Evolutionary conservation across 2,888 invertebrate genomes (phyloP).

Genomic region (Stramonita haemastoma): DNA sequence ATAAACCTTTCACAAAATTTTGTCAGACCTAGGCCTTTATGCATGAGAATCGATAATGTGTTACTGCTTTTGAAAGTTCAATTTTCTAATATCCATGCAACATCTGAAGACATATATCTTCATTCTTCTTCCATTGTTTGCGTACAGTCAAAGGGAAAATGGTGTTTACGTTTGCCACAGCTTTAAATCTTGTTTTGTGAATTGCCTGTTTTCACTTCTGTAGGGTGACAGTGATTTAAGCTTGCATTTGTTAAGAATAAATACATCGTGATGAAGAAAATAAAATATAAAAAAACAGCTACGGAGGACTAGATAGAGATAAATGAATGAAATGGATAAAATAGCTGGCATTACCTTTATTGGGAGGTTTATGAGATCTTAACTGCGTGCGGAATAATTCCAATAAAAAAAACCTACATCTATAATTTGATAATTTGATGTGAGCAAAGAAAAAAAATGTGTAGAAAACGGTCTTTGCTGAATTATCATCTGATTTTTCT

Average conservation of each 20-base stretch:
- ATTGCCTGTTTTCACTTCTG: slow-evolving; percentile 15
- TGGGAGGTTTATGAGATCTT: no score
- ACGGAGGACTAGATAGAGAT: no score
- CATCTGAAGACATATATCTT: not conserved
- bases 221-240: slow-evolving; percentile 20
- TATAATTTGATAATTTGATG: no score
- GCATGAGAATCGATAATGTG: not conserved
- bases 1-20: slow-evolving; percentile 14
- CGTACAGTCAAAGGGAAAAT: not conserved
- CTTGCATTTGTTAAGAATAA: not conserved
- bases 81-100: slow-evolving; percentile 23
- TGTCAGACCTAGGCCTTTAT: not conserved
- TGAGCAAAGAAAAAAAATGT: no score
- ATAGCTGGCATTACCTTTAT: no score
- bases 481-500: no score
- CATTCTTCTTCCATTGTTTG: not conserved
- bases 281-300: no score
- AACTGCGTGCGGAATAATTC: no score
- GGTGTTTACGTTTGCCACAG: not conserved
- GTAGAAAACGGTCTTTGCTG: no score
- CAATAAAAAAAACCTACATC: no score
- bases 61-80: slow-evolving; percentile 24
- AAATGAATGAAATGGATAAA: no score
- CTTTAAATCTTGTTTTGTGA: slow-evolving; percentile 25
- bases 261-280: no score